A percentile compares a stretch with the other conserved stretches of the same genome.
phyloP scores from a whole-genome alignment of 1,140 invertebrate genomes.

The Bombus affinis region DNA sequence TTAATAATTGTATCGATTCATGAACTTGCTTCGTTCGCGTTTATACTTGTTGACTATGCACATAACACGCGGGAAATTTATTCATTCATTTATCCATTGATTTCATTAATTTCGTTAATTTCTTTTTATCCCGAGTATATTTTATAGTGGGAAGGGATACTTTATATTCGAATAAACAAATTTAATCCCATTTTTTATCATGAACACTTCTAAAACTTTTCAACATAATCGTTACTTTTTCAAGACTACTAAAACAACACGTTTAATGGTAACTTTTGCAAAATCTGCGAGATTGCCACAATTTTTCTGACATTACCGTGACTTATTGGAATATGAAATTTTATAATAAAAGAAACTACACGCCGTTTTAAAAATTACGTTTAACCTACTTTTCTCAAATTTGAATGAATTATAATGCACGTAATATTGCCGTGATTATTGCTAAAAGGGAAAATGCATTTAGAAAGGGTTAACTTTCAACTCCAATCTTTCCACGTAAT shows the following conservation, averaged over 20 bases:
- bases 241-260: too few relatives aligned
- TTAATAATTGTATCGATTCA: slow-evolving; percentile 12
- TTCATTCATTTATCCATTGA: not conserved
- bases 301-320: not conserved
- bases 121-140: too few relatives aligned
- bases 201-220: not conserved
- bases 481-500: not conserved
- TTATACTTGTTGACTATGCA: not conserved
- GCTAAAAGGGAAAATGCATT: too few relatives aligned
- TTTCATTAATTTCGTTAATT: not conserved
- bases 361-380: not conserved
- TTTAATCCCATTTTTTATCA: too few relatives aligned
- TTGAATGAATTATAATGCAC: not conserved
- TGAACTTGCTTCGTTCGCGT: not conserved
- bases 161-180: not conserved
- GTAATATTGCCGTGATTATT: too few relatives aligned
- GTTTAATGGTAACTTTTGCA: not conserved
- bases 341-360: not conserved
- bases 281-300: not conserved
- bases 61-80: not conserved
- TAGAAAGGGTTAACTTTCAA: not conserved
- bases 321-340: not conserved
- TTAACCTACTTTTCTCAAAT: not conserved
- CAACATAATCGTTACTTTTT: too few relatives aligned
- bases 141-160: not conserved